Evolutionary conservation across 2,888 invertebrate genomes (phyloP).

Genomic region (Lypha dubia): DNA sequence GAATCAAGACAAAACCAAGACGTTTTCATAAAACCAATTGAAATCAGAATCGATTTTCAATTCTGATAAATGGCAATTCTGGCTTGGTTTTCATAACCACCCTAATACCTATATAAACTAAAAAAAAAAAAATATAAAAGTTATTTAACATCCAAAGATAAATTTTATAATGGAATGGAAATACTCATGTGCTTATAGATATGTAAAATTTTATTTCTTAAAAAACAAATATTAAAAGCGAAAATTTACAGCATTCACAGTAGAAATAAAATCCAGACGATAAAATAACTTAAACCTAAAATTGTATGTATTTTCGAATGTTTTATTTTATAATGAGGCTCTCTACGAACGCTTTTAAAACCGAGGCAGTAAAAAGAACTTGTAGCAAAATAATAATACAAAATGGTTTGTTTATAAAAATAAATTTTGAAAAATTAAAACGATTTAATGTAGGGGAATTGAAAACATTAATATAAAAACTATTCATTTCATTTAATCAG

Average conservation of each 20-base stretch:
- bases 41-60: too few species aligned
- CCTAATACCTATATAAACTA: too few species aligned
- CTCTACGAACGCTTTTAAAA: background rate
- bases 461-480: conserved; percentile 29
- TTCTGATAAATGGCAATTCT: too few species aligned
- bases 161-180: too few species aligned
- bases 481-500: conserved; percentile 44
- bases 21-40: too few species aligned
- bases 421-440: conserved; percentile 23
- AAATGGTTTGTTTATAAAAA: conserved; percentile 9
- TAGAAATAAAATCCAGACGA: background rate
- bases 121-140: too few species aligned
- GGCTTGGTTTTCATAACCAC: too few species aligned
- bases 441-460: too few species aligned
- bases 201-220: conserved; percentile 31
- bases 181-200: conserved; percentile 9
- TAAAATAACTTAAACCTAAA: conserved; percentile 33
- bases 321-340: background rate
- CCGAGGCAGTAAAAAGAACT: background rate
- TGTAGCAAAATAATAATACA: conserved; percentile 33
- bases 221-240: background rate
- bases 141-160: too few species aligned
- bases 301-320: background rate
- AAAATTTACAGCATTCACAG: conserved; percentile 20
- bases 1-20: too few species aligned